phyloP scores from a whole-genome alignment of 2,888 invertebrate species.

The Venusia cambrica region DNA sequence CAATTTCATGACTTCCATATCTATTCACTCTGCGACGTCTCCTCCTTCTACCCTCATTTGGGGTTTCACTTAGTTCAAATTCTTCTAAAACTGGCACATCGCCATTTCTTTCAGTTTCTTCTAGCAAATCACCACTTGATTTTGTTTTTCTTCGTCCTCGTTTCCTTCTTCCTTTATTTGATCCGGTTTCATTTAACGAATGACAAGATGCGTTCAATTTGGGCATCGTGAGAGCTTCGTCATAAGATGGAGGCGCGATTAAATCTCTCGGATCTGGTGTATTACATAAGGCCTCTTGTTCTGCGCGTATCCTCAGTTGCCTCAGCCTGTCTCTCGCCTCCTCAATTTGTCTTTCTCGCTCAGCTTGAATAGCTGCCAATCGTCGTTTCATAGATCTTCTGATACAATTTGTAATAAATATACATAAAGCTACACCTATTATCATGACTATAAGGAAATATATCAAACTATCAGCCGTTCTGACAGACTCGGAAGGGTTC shows the following conservation, averaged over 20 bases:
- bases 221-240: conserved; percentile 88
- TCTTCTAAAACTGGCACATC: conserved; percentile 56
- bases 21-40: conserved; percentile 49
- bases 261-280: conserved; percentile 86
- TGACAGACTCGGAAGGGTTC: conserved; percentile 67
- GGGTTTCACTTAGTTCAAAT: conserved; percentile 50
- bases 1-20: conserved; percentile 71
- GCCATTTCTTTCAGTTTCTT: conserved; percentile 70
- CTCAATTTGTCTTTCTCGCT: conserved; percentile 78
- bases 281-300: conserved; percentile 79
- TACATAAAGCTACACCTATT: conserved; percentile 73
- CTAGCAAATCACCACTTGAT: conserved; percentile 73
- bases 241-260: conserved; percentile 87
- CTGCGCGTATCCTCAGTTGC: conserved; percentile 72
- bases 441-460: conserved; percentile 81
- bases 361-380: conserved; percentile 68
- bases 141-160: conserved; percentile 73
- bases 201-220: conserved; percentile 83
- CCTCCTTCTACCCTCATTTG: conserved; percentile 44
- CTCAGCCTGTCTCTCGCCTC: conserved; percentile 81
- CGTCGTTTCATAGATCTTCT: conserved; percentile 79
- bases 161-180: conserved; percentile 62
- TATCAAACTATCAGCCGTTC: conserved; percentile 76
- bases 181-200: conserved; percentile 72
- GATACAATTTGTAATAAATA: conserved; percentile 77